A percentile compares a stretch with the other conserved stretches of the same genome.
phyloP scores from a whole-genome alignment of 2,113 vertebrate species.

The Redunca redunca region DNA sequence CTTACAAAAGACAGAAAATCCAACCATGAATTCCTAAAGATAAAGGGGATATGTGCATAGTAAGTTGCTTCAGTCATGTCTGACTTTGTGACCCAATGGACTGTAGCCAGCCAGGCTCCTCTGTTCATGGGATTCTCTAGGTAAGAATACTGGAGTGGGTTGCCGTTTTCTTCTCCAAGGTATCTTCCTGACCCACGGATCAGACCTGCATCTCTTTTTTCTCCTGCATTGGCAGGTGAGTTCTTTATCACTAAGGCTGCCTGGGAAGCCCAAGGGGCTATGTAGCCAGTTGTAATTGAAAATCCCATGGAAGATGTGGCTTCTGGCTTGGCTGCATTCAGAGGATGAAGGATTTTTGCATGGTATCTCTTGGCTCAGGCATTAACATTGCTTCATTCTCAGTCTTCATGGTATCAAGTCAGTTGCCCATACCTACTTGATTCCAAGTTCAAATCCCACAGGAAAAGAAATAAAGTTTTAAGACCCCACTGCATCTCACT shows the following conservation, averaged over 20 bases:
- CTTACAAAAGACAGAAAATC: neutral
- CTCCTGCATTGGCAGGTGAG: neutral
- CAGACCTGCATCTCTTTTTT: neutral
- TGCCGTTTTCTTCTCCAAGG: neutral
- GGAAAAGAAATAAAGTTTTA: neutral
- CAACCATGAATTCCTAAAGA: neutral
- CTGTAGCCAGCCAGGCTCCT: neutral
- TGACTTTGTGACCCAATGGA: neutral
- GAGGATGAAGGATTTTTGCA: neutral
- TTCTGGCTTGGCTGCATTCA: neutral
- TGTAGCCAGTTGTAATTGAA: neutral
- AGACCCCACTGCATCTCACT: neutral
- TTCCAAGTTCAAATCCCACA: neutral
- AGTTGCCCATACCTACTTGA: neutral
- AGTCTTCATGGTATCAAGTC: neutral
- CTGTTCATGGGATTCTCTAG: neutral
- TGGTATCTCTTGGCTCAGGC: neutral
- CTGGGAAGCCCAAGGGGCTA: neutral
- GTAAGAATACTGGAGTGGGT: neutral
- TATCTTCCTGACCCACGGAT: neutral
- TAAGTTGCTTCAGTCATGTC: neutral
- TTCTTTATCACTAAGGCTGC: neutral
- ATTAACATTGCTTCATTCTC: neutral
- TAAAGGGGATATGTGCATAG: neutral
- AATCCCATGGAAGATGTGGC: neutral